A percentile compares a stretch with the other conserved stretches of the same genome.
Evolutionary conservation across 2,113 vertebrate genomes (phyloP).

Genomic region (Actenoides lindsayi): DNA sequence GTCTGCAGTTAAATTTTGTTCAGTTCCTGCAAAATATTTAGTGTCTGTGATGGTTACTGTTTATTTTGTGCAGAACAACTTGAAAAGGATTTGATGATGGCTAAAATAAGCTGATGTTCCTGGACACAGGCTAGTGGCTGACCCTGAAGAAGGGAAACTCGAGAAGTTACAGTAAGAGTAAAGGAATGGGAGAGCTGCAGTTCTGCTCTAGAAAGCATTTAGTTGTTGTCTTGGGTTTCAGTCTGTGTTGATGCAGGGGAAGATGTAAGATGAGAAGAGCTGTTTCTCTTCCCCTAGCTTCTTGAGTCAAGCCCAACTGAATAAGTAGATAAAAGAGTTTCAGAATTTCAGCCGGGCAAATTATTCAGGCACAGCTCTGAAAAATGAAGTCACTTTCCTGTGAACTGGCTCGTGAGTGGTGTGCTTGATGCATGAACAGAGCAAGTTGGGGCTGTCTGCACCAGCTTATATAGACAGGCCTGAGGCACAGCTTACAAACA

Average conservation of each 20-base stretch:
- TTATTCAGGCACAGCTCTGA: background rate
- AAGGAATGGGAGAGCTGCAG: background rate
- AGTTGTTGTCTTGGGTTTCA: background rate
- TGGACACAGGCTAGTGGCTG: background rate
- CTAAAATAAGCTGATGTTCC: background rate
- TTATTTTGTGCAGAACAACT: background rate
- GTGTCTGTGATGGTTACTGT: background rate
- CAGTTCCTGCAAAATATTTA: background rate
- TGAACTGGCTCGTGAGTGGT: background rate
- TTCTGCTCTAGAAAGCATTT: background rate
- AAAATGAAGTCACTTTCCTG: background rate
- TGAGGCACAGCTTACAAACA: background rate
- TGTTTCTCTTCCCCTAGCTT: background rate
- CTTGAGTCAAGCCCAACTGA: background rate
- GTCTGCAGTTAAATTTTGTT: background rate
- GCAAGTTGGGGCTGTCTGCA: background rate
- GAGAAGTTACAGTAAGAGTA: background rate
- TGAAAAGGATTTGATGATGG: background rate
- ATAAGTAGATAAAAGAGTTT: background rate
- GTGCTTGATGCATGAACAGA: background rate
- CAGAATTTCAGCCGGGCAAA: background rate
- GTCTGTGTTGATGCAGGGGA: accelerated
- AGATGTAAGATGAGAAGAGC: background rate
- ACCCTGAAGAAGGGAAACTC: background rate
- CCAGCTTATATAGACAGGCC: background rate